Evolutionary conservation across 2,888 invertebrate species (phyloP).

Genomic region (Microplitis deprimator): DNA sequence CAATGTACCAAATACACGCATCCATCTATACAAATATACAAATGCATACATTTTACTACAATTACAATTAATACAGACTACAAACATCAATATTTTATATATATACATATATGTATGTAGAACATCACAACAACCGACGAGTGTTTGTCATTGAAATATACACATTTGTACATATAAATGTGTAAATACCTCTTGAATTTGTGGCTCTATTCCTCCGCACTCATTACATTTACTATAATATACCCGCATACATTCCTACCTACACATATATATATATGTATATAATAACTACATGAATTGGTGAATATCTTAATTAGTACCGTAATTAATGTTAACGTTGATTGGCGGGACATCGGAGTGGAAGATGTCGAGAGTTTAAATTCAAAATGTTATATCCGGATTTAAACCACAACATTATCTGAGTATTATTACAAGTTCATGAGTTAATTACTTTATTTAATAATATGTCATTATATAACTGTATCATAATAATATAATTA

Average conservation of each 20-base stretch:
- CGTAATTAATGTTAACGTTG: conserved; percentile 70
- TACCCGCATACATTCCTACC: background rate
- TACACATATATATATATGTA: conserved; percentile 21
- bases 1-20: background rate
- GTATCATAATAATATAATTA: too few species aligned
- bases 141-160: background rate
- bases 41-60: background rate
- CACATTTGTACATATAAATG: background rate
- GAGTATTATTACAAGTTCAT: background rate
- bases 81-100: background rate
- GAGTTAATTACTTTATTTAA: background rate
- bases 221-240: background rate
- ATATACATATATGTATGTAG: background rate
- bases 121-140: background rate
- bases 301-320: conserved; percentile 70
- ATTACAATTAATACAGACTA: background rate
- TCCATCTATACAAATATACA: background rate
- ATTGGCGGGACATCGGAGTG: conserved; percentile 63
- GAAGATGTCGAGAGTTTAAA: background rate
- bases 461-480: background rate
- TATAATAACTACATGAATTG: conserved; percentile 58
- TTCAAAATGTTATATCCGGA: background rate
- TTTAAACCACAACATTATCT: background rate
- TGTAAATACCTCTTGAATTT: background rate
- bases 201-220: conserved; percentile 50